Conservation (phyloP, 64 coral and sea anemone genomes). For the Cladopsammia gracilis region DNA sequence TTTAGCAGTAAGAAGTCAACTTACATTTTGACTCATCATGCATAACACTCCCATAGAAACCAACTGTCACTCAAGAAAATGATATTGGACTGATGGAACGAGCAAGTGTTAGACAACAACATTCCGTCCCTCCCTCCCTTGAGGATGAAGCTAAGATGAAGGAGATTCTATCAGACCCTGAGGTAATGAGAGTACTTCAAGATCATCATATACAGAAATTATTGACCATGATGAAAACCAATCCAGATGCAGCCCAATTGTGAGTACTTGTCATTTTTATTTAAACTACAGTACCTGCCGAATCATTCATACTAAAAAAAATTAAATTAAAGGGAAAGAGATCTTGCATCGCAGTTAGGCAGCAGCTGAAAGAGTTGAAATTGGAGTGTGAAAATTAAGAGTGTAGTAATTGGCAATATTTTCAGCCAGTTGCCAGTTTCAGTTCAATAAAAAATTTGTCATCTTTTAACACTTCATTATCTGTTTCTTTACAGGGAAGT, state of each 20-base stretch:
- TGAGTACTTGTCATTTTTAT: conserved; percentile 1
- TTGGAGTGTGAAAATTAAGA: too few species aligned
- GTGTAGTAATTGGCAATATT: too few species aligned
- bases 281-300: too few species aligned
- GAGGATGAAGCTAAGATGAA: conserved; percentile 85
- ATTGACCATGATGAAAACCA: conserved; percentile 72
- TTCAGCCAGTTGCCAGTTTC: too few species aligned
- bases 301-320: too few species aligned
- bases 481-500: conserved; percentile 3
- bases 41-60: background rate
- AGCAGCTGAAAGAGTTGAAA: too few species aligned
- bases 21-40: background rate
- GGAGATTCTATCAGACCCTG: conserved; percentile 79
- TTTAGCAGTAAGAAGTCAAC: too few species aligned
- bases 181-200: conserved; percentile 71
- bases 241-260: conserved; percentile 82
- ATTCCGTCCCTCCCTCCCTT: conserved; percentile 32
- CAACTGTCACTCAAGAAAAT: background rate
- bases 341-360: too few species aligned
- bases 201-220: conserved; percentile 84
- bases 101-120: conserved; percentile 25
- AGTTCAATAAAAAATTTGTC: background rate
- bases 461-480: too few species aligned
- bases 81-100: conserved; percentile 61
- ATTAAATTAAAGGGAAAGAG: too few species aligned